A percentile compares a stretch with the other conserved stretches of the same genome.
These are phyloP conservation scores for Hydractinia echinata DNA, from an alignment of 30 jellyfish, hydroid and myxozoan species.

Conservation along the genomic window DNA sequence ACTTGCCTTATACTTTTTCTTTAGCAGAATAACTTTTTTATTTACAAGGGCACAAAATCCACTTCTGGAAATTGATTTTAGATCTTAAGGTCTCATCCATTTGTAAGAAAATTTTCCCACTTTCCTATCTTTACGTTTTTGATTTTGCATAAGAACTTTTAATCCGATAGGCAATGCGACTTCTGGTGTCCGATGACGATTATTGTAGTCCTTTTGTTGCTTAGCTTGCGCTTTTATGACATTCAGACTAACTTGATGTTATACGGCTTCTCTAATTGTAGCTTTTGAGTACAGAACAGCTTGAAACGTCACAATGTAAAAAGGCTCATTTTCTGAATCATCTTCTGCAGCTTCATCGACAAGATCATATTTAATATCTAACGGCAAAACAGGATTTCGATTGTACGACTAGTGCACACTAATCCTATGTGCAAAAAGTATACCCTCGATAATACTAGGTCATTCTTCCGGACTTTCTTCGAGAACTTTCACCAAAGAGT, in stretches of 20 bases:
- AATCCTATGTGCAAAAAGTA: too few relatives aligned
- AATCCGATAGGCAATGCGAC: conserved; percentile 7
- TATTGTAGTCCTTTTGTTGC: conserved; percentile 16
- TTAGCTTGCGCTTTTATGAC: not conserved
- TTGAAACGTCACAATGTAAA: not conserved
- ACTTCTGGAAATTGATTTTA: too few relatives aligned
- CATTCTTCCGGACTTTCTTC: too few relatives aligned
- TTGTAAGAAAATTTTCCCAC: too few relatives aligned
- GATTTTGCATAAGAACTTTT: too few relatives aligned
- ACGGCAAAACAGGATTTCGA: conserved; percentile 3
- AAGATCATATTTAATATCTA: conserved; percentile 18
- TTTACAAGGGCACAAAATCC: too few relatives aligned
- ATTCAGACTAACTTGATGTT: not conserved
- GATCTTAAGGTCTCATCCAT: too few relatives aligned
- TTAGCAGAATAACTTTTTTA: not conserved
- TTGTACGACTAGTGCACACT: not conserved
- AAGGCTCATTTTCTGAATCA: conserved; percentile 3
- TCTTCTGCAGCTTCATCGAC: not conserved
- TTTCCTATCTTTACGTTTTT: too few relatives aligned
- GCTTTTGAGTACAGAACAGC: too few relatives aligned
- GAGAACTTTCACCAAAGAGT: too few relatives aligned
- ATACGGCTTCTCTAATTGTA: too few relatives aligned
- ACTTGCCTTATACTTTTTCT: conserved; percentile 1
- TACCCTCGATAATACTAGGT: too few relatives aligned
- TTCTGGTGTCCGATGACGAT: conserved; percentile 17